Conservation (phyloP, 2,797 vertebrate genomes). For the Helicolenus hilgendorfi region DNA sequence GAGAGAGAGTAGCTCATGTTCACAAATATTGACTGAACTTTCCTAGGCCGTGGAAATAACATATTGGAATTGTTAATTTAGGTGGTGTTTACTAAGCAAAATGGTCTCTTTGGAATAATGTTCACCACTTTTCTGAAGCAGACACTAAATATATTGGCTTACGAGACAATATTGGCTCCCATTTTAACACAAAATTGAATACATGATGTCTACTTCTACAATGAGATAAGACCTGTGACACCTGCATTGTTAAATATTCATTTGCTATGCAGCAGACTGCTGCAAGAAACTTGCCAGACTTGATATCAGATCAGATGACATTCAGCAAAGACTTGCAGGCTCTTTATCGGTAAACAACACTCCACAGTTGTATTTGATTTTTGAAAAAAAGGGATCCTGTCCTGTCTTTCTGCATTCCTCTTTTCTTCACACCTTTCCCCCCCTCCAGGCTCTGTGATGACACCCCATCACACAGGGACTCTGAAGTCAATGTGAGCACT, state of each 20-base stretch:
- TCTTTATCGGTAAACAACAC: background rate
- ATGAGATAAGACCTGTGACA: background rate
- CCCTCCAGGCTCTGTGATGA: slow-evolving; percentile 46
- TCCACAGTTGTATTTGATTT: background rate
- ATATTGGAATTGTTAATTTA: background rate
- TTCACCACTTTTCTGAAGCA: background rate
- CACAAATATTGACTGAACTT: no score
- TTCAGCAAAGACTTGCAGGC: background rate
- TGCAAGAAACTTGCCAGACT: slow-evolving; percentile 43
- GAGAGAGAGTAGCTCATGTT: no score
- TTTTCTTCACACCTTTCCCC: background rate
- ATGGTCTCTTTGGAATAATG: no score
- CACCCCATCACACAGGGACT: slow-evolving; percentile 28
- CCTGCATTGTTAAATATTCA: background rate
- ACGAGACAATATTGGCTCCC: no score
- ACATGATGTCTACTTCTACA: background rate
- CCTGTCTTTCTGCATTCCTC: background rate
- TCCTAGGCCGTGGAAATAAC: no score
- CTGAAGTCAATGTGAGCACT: slow-evolving; percentile 59
- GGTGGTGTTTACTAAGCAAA: background rate
- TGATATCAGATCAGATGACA: slow-evolving; percentile 10
- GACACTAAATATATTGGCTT: no score
- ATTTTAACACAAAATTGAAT: background rate
- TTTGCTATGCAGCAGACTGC: background rate
- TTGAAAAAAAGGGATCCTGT: no score